Conservation (phyloP, 2,113 vertebrate species). For the Phaethon lepturus region DNA sequence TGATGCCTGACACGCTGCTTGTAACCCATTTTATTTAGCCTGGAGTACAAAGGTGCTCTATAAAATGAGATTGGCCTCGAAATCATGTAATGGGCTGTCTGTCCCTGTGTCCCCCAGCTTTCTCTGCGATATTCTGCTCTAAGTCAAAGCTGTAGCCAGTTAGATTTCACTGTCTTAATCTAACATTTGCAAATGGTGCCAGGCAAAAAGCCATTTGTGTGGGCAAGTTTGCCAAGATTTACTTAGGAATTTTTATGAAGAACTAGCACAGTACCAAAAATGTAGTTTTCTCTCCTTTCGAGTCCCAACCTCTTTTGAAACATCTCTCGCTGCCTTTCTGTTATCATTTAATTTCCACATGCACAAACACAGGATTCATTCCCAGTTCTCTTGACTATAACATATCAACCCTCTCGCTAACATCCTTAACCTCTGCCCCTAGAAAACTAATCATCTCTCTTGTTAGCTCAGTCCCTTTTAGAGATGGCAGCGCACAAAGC, state of each 20-base stretch:
- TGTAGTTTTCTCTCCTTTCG: constrained; percentile 9
- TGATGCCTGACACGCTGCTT: not conserved
- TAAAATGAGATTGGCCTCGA: constrained; percentile 15
- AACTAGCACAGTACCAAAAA: constrained; percentile 15
- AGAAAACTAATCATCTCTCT: constrained; percentile 72
- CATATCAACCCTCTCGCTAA: constrained; percentile 64
- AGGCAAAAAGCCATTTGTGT: constrained; percentile 10
- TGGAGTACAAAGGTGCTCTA: constrained; percentile 42
- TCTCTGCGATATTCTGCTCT: not conserved
- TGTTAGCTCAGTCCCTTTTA: constrained; percentile 61
- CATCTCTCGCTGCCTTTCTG: constrained; percentile 2
- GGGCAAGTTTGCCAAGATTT: constrained; percentile 39
- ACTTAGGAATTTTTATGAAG: constrained; percentile 36
- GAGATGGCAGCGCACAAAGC: constrained; percentile 59
- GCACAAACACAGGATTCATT: constrained; percentile 63
- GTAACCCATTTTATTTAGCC: constrained; percentile 18
- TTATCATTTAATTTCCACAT: constrained; percentile 67
- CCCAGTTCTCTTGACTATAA: constrained; percentile 66
- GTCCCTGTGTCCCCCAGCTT: not conserved
- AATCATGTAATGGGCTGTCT: not conserved
- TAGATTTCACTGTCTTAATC: constrained; percentile 9
- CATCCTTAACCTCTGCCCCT: constrained; percentile 66
- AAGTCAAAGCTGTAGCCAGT: not conserved
- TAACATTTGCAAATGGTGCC: constrained; percentile 9
- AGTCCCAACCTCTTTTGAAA: constrained; percentile 35